Conservation (phyloP, 2,113 vertebrate genomes). For the Irena cyanogastra region DNA sequence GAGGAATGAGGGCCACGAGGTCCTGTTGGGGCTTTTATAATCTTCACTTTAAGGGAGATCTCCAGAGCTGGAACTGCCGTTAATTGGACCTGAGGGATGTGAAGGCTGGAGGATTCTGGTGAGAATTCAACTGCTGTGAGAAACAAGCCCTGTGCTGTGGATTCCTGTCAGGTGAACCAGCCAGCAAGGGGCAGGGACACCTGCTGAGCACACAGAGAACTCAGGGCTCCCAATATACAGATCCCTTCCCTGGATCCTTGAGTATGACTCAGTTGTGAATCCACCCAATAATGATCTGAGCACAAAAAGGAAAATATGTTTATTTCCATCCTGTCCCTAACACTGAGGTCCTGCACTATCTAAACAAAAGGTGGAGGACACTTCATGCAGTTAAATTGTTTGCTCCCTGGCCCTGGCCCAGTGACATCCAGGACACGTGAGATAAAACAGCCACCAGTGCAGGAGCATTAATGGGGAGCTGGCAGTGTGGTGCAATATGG, state of each 20-base stretch:
- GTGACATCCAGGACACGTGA: not conserved
- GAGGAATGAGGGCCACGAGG: not conserved
- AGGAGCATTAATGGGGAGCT: not conserved
- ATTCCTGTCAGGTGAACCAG: not conserved
- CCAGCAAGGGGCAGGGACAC: not conserved
- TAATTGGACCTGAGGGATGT: not conserved
- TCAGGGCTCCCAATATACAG: accelerated
- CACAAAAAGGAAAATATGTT: not conserved
- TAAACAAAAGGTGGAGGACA: not conserved
- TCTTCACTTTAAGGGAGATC: not conserved
- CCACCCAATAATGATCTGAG: not conserved
- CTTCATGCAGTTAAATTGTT: accelerated
- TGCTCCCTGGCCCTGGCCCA: not conserved
- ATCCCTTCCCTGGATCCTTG: not conserved
- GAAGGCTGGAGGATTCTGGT: not conserved
- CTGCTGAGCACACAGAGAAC: not conserved
- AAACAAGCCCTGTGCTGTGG: not conserved
- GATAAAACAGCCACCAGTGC: not conserved
- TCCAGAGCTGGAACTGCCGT: not conserved
- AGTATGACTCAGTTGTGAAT: accelerated
- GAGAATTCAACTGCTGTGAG: accelerated
- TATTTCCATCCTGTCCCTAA: not conserved
- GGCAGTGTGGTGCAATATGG: not conserved
- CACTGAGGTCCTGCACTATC: not conserved
- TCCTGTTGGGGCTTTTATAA: not conserved